Conservation (phyloP, 2,113 vertebrate species). For the Pelobates fuscus region DNA sequence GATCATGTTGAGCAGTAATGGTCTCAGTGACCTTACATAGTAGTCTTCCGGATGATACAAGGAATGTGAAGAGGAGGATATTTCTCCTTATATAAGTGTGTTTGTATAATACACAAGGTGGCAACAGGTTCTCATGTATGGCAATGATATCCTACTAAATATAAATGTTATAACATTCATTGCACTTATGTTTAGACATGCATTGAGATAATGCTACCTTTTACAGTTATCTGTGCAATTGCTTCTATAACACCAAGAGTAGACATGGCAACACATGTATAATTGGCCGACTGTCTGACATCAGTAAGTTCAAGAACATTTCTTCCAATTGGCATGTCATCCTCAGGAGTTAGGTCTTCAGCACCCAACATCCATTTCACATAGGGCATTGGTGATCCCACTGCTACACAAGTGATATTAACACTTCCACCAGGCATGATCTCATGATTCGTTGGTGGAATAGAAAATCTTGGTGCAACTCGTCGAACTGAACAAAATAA, state of each 20-base stretch:
- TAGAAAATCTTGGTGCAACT: slow-evolving; percentile 96
- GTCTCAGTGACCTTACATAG: too few species aligned
- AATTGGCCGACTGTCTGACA: slow-evolving; percentile 97
- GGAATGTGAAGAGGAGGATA: too few species aligned
- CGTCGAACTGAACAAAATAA: slow-evolving; percentile 90
- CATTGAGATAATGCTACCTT: slow-evolving; percentile 73
- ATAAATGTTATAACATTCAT: too few species aligned
- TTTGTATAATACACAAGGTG: too few species aligned
- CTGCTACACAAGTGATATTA: slow-evolving; percentile 98
- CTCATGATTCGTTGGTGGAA: slow-evolving; percentile 97
- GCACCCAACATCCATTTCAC: slow-evolving; percentile 99
- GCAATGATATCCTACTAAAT: too few species aligned
- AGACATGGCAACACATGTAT: slow-evolving; percentile 98
- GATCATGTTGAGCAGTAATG: too few species aligned
- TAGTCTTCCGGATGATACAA: too few species aligned
- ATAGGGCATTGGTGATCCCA: slow-evolving; percentile 98
- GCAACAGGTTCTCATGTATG: too few species aligned
- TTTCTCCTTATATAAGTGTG: too few species aligned
- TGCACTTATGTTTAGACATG: background rate
- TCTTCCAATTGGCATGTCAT: slow-evolving; percentile 98
- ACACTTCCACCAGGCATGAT: slow-evolving; percentile 99
- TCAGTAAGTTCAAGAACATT: slow-evolving; percentile 98
- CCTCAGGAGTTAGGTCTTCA: slow-evolving; percentile 96
- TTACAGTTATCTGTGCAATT: slow-evolving; percentile 96
- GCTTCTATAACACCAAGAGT: slow-evolving; percentile 98